Percentiles rank a stretch among this genome's conserved stretches.
Evolutionary conservation across 2,113 vertebrate species (phyloP).

Genomic region (Oreochromis tanganicae): DNA sequence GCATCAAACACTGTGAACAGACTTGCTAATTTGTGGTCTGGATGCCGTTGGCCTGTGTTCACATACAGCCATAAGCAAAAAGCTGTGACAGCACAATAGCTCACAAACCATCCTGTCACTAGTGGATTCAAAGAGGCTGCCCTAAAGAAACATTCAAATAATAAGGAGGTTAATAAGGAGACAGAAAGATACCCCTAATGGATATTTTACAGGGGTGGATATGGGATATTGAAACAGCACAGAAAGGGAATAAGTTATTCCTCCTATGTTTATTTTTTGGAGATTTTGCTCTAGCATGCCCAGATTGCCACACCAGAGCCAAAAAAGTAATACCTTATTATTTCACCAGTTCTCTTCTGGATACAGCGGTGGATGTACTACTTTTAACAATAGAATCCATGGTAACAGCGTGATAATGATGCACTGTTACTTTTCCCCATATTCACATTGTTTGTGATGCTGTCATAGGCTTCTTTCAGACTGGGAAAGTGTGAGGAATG

Average conservation of each 20-base stretch:
- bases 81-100: not conserved
- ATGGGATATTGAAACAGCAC: not conserved
- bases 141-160: slow-evolving; percentile 1
- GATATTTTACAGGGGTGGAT: not conserved
- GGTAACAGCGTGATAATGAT: slow-evolving; percentile 50
- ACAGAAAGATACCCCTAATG: not conserved
- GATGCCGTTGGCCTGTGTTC: not conserved
- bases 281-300: not conserved
- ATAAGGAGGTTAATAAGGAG: slow-evolving; percentile 32
- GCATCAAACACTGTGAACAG: not conserved
- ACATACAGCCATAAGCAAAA: not conserved
- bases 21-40: slow-evolving; percentile 25
- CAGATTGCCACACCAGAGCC: not conserved
- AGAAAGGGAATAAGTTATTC: not conserved
- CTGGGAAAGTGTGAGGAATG: slow-evolving; percentile 8
- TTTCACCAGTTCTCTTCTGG: not conserved
- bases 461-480: slow-evolving; percentile 19
- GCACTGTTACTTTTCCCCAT: slow-evolving; percentile 5
- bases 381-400: slow-evolving; percentile 37
- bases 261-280: not conserved
- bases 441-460: slow-evolving; percentile 39
- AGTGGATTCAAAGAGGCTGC: not conserved
- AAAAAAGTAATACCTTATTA: slow-evolving; percentile 12
- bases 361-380: not conserved
- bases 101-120: not conserved